Evolutionary conservation across 1,140 invertebrate genomes (phyloP), one percentile per base, ranked within the genome.

Genomic region (Aphaenogaster floridana): DNA sequence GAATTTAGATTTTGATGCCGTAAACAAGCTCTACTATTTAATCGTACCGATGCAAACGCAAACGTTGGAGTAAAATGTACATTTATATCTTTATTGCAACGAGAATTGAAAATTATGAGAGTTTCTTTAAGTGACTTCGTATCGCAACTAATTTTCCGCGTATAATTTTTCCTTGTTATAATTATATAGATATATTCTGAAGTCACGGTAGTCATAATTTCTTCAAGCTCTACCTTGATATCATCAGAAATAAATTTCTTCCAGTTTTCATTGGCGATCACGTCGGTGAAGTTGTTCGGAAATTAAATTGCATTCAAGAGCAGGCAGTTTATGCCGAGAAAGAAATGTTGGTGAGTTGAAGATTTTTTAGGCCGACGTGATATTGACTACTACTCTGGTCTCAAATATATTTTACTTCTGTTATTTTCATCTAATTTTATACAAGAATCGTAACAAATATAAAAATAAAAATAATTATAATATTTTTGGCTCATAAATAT

Each of bases 281-380:
- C 13, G 15, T 28, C 36, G 13, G 2, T 69, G 48, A 80, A 68
- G 68, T 80, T 28, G 63, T 45, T 42, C 48, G 63, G 36, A 50
- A 68, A 80, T 54, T 68, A 80, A 57, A 80, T 80, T 69, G 48
- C 48, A 34, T 80, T 68, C 48, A 54, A 68, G 28, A 34, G 45
- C 15, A 9, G 11, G 11, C 11, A 39, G 11, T 45, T 42, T 39
- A 61, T 63, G 7, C 5, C 42, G 3, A 28, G 34, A 36, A 39
- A 48, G 63, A 48, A 66, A 66, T n/a, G 5, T 59, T n/a, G 1
- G 7, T 45, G 8, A 50, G 34, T 4, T 15, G 6, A 57, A 72
- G 15, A n/a, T 39, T 45, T 61, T 21, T 50, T 0, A 21, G 34
- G 9, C n/a, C 3, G 8, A 28, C 9, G 4, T 15, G 54, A 45